A percentile compares a stretch with the other conserved stretches of the same genome.
phyloP scores from a whole-genome alignment of 1,140 invertebrate species.

The Ladona fulva region DNA sequence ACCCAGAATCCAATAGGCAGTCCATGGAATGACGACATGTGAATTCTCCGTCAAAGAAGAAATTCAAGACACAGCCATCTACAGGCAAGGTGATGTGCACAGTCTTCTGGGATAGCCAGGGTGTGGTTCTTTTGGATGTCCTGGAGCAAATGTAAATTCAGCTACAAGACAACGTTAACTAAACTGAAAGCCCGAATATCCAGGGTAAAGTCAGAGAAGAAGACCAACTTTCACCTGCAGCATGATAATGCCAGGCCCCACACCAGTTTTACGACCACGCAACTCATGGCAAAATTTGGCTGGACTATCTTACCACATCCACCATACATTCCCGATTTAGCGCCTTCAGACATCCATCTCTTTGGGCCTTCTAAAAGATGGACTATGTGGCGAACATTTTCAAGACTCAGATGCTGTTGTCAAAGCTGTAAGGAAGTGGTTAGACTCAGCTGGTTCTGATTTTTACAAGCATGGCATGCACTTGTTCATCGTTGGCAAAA shows the following conservation, averaged over 20 bases:
- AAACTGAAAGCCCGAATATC: neutral
- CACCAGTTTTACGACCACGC: neutral
- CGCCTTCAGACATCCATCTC: neutral
- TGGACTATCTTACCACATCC: neutral
- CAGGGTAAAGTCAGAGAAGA: neutral
- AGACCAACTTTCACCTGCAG: neutral
- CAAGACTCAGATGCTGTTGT: too few relatives aligned
- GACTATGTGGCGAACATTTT: too few relatives aligned
- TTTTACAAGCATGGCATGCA: too few relatives aligned
- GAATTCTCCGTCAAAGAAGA: neutral
- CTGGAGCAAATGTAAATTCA: neutral
- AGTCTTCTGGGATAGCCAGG: neutral
- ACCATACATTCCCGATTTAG: neutral
- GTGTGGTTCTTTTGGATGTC: neutral
- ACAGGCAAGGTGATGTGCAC: neutral
- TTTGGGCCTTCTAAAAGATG: too few relatives aligned
- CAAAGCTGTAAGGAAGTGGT: too few relatives aligned
- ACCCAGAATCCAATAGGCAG: neutral
- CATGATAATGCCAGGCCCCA: neutral
- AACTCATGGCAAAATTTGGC: neutral
- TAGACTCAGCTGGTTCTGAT: too few relatives aligned
- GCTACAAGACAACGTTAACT: too few relatives aligned
- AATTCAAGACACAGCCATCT: neutral
- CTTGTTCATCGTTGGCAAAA: too few relatives aligned
- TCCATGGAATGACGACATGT: neutral